Percentiles rank a stretch among this genome's conserved stretches.
Evolutionary conservation across 1,140 invertebrate species (phyloP).

Genomic region (Pseudomyrmex dendroicus): DNA sequence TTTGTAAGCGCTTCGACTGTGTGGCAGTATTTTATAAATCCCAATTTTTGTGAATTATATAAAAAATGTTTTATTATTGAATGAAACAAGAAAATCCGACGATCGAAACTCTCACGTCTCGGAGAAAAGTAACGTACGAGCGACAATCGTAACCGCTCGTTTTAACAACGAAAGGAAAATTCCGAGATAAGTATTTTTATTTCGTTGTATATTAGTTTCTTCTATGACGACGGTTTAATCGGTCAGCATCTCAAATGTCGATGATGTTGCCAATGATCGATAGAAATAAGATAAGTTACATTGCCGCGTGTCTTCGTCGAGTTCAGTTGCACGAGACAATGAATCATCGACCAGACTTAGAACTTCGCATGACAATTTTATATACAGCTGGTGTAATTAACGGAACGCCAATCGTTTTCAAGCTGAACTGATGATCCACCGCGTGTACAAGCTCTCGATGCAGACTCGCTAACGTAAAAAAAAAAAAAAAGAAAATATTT

Average conservation of each 20-base stretch:
- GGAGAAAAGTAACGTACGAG: no score
- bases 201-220: no score
- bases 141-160: no score
- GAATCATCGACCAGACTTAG: constrained; percentile 47
- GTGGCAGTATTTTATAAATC: no score
- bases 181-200: no score
- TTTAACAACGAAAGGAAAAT: no score
- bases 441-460: not conserved
- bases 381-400: constrained; percentile 39
- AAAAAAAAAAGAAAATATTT: not conserved
- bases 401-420: not conserved
- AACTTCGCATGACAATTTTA: constrained; percentile 19
- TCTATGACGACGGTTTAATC: not conserved
- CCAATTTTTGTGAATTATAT: no score
- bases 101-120: no score
- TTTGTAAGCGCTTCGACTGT: no score
- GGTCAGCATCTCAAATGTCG: not conserved
- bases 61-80: no score
- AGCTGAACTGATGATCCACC: not conserved
- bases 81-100: no score
- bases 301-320: constrained; percentile 20
- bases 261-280: not conserved
- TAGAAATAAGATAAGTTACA: constrained; percentile 49
- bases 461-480: not conserved
- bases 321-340: constrained; percentile 22